Evolutionary conservation across 2,888 invertebrate genomes (phyloP).

Genomic region (Tanypteryx hageni): DNA sequence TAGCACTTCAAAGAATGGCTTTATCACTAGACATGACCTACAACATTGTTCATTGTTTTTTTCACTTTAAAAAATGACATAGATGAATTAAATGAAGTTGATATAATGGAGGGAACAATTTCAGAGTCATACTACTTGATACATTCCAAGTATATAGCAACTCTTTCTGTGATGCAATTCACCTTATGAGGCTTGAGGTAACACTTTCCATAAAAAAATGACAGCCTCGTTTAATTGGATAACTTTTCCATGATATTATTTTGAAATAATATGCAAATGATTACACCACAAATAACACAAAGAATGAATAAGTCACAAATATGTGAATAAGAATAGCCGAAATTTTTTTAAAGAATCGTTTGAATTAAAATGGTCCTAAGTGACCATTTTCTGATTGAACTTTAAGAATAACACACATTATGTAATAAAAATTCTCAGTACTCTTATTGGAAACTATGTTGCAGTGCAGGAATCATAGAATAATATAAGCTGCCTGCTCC

Average conservation of each 20-base stretch:
- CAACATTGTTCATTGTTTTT: not conserved
- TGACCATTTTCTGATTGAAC: conserved; percentile 40
- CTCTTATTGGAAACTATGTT: conserved; percentile 55
- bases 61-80: conserved; percentile 1
- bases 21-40: conserved; percentile 3
- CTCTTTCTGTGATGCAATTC: not conserved
- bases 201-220: conserved; percentile 10
- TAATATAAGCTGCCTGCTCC: conserved; percentile 60
- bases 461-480: conserved; percentile 63
- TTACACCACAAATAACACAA: not conserved
- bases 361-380: conserved; percentile 35
- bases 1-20: not conserved
- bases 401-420: conserved; percentile 60
- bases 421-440: conserved; percentile 62
- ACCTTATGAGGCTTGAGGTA: conserved; percentile 17
- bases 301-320: conserved; percentile 36
- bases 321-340: conserved; percentile 53
- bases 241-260: conserved; percentile 39
- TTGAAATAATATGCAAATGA: conserved; percentile 1
- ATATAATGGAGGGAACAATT: conserved; percentile 51
- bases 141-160: not conserved
- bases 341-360: conserved; percentile 40
- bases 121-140: conserved; percentile 18
- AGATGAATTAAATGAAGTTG: conserved; percentile 41
- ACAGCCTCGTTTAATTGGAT: not conserved